Evolutionary conservation across 2,113 vertebrate genomes (phyloP).

Genomic region (Bujurquina vittata): DNA sequence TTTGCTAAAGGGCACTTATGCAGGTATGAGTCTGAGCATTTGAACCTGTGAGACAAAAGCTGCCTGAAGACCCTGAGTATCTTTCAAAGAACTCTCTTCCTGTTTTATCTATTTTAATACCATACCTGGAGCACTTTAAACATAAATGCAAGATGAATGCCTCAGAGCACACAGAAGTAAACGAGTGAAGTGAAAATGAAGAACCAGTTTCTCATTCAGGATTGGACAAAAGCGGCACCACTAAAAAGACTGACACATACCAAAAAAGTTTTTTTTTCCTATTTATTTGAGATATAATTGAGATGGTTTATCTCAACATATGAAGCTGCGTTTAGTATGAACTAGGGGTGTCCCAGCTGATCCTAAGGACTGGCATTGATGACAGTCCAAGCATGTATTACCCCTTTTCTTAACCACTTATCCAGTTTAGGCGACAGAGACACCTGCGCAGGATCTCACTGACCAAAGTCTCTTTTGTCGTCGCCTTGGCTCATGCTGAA

Average conservation of each 20-base stretch:
- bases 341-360: not conserved
- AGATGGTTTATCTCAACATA: not conserved
- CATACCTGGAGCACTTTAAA: not conserved
- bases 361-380: not conserved
- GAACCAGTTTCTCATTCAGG: not conserved
- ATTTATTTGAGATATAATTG: not conserved
- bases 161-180: not conserved
- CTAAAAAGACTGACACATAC: not conserved
- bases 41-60: slow-evolving; percentile 1
- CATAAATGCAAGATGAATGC: not conserved
- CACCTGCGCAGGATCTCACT: not conserved
- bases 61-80: not conserved
- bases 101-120: not conserved
- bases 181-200: not conserved
- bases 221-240: not conserved
- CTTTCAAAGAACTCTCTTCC: not conserved
- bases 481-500: not conserved
- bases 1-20: slow-evolving; percentile 24
- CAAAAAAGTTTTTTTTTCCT: not conserved
- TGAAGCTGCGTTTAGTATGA: not conserved
- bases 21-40: not conserved
- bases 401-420: not conserved
- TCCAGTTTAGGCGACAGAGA: not conserved
- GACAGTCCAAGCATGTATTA: not conserved
- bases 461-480: not conserved